Base-by-base conservation (phyloP, 2,797 vertebrate species). In the Poecilia picta region DNA sequence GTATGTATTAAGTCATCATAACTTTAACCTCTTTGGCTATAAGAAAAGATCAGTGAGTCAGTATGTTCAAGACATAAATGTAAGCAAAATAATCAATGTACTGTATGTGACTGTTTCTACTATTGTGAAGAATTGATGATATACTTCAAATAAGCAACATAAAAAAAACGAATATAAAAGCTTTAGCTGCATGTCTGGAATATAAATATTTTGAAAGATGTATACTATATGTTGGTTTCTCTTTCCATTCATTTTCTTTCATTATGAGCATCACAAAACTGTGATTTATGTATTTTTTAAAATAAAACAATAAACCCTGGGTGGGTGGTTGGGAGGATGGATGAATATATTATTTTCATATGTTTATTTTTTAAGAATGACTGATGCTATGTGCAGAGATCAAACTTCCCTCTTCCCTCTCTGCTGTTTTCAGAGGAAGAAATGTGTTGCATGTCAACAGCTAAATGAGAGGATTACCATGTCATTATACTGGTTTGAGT, bases 391-490 rank as follows among this genome's bases (percentile, higher is more conserved):
- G 4, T 4, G 73, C 77, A 70, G 83, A 76, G 81, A 68, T 88
- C 77, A 20, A 76, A 83, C 80, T 23, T 33, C 28, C 46, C 39
- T 13, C 31, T 64, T 1, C 10, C 59, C 68, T 41, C 28, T 66
- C 76, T 39, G 75, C 80, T 81, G 81, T 83, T 81, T 79, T 81
- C 43, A 73, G 3, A 75, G 76, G 70, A 43, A 77, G n/a, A 76
- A 77, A 78, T 75, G 77, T 81, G 82, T 75, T 1, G 43, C 31
- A 80, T 90, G 87, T 93, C 88, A 87, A 78, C 51, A 36, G 85
- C 84, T 90, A 88, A 94, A 92, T 87, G 90, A 88, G 78, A 49
- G 86, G 91, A 94, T 94, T 95, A 94, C 70, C 89, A 89, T 90
- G 89, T 90, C 91, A 92, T 94, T 94, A 91, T 77, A 72, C 76